A percentile compares a stretch with the other conserved stretches of the same genome.
Evolutionary conservation across 2,888 invertebrate species (phyloP).

Genomic region (Apotomis betuletana): DNA sequence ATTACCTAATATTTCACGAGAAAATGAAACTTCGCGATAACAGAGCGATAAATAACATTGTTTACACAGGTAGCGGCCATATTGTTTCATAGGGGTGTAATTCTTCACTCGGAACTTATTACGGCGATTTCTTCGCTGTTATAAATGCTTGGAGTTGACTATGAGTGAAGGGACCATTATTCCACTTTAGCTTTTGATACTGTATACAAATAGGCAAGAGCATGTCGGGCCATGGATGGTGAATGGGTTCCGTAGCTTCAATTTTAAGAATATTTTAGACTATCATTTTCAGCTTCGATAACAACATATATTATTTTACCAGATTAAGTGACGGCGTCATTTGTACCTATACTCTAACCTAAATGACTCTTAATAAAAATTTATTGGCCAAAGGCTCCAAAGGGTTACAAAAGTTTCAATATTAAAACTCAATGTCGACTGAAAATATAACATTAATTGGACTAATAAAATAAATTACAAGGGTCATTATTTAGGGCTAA

Average conservation of each 20-base stretch:
- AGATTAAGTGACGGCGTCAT: too few species aligned
- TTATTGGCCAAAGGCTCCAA: too few species aligned
- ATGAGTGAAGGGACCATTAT: not conserved
- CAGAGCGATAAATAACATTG: constrained; percentile 50
- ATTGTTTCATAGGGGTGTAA: constrained; percentile 34
- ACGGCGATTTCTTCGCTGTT: not conserved
- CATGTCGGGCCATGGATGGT: too few species aligned
- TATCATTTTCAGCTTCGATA: too few species aligned
- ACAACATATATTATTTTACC: too few species aligned
- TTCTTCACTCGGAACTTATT: constrained; percentile 19
- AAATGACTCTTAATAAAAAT: too few species aligned
- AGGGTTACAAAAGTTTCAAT: too few species aligned
- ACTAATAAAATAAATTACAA: not conserved
- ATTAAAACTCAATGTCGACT: not conserved
- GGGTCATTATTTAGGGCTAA: constrained; percentile 22
- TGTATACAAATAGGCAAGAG: too few species aligned
- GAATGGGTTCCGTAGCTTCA: too few species aligned
- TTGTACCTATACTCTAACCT: too few species aligned
- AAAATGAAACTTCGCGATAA: constrained; percentile 56
- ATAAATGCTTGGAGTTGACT: not conserved
- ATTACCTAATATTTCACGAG: constrained; percentile 45
- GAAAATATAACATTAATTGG: not conserved
- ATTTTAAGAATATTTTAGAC: too few species aligned
- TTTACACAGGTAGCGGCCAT: constrained; percentile 33
- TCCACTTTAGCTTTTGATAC: not conserved